Percentiles rank a stretch among this genome's conserved stretches.
phyloP scores from a whole-genome alignment of 1,140 invertebrate genomes.

The Tetraneura akinire region DNA sequence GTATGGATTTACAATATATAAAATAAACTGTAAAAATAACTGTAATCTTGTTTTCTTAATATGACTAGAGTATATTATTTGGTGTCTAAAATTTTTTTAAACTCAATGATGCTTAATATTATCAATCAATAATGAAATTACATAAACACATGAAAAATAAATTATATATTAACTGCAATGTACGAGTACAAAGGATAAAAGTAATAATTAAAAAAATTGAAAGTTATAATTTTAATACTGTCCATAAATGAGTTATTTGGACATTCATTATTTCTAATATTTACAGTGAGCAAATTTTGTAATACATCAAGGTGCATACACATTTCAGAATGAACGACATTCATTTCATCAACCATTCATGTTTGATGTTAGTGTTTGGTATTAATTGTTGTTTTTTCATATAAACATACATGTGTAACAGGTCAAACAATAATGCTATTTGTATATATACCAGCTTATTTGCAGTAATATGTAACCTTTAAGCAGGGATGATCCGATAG shows the following conservation, averaged over 20 bases:
- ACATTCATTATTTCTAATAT: background rate
- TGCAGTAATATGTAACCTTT: too few species aligned
- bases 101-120: background rate
- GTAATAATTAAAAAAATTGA: too few species aligned
- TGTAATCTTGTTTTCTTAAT: background rate
- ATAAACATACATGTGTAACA: too few species aligned
- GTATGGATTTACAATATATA: constrained; percentile 1
- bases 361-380: too few species aligned
- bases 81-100: background rate
- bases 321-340: too few species aligned
- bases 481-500: too few species aligned
- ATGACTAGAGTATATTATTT: constrained; percentile 24
- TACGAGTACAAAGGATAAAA: too few species aligned
- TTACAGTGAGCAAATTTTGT: background rate
- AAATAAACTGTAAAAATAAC: background rate
- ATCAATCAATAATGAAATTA: background rate
- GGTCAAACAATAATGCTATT: too few species aligned
- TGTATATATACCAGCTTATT: too few species aligned
- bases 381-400: background rate
- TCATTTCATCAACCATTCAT: too few species aligned
- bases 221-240: background rate
- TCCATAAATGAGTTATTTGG: background rate
- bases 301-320: background rate
- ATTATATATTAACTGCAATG: too few species aligned
- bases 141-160: background rate